These are phyloP conservation scores for Hypena proboscidalis DNA, from an alignment of 2,888 invertebrate genomes.

Conservation along the genomic window DNA sequence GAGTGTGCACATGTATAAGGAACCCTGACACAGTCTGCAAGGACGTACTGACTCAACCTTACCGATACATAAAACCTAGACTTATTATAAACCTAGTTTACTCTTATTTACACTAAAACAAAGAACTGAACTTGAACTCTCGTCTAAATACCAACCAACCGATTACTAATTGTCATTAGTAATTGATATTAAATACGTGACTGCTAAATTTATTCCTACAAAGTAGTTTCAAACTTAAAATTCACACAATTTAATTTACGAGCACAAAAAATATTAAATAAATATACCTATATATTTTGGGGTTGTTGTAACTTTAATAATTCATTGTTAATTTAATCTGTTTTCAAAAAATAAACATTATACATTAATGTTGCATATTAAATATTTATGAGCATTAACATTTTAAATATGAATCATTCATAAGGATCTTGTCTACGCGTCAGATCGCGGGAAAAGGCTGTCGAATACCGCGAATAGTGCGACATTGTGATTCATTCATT, in stretches of 20 bases:
- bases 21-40: conserved; percentile 54
- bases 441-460: conserved; percentile 54
- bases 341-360: no score
- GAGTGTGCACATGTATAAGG: conserved; percentile 34
- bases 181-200: conserved; percentile 9
- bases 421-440: conserved; percentile 32
- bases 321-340: no score
- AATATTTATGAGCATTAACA: not conserved
- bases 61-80: conserved; percentile 31
- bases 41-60: conserved; percentile 62
- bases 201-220: not conserved
- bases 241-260: no score
- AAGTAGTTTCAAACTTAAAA: not conserved
- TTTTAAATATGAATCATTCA: conserved; percentile 13
- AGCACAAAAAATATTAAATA: no score
- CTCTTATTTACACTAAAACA: conserved; percentile 8
- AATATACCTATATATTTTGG: no score
- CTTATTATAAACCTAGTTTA: conserved; percentile 9
- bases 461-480: conserved; percentile 51
- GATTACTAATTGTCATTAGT: conserved; percentile 4
- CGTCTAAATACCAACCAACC: conserved; percentile 4
- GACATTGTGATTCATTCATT: conserved; percentile 54
- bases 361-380: no score
- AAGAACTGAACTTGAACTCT: conserved; percentile 10
- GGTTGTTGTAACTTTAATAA: no score